Base-by-base conservation (phyloP, 1,140 invertebrate genomes). In the Arion vulgaris region DNA sequence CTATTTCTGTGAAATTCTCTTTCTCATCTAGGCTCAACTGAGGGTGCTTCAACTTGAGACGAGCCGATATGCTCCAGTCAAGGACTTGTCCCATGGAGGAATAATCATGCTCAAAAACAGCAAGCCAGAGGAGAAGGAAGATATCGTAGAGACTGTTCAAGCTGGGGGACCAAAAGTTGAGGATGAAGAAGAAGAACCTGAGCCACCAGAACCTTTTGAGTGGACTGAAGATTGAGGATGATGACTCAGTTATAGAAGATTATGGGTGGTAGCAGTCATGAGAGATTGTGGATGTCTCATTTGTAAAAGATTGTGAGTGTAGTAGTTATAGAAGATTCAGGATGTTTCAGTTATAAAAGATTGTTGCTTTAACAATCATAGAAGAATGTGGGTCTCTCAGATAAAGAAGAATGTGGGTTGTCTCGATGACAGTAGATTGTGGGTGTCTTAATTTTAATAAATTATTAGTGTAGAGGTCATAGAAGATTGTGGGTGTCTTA, bases 201-300 rank as follows among this genome's bases (percentile, higher is more conserved):
- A 98, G 90, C 96, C 97, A 62, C 98, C 98, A 87, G 97, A 98
- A 93, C 97, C 98, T 86, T 99, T 99, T 92, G 97, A 98, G 94
- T 99, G 97, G 92, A 95, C 95, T 85, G 97, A 98, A 84, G 91
- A 92, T 83, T 91, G 87, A 78, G 23, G 11, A 2, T 28, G 2
- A 23, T 62, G 5, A 23, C 9, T 57, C 23, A 45, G 41, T 45
- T 45, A 15, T 45, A 45, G 41, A 45, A 45, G 41, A 45, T 5
- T 57, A 7, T 66, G 62, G 62, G 62, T 32, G 17, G 62, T n/a
- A 19, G 17, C 26, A 26, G 26, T n/a, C n/a, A n/a, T n/a, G n/a
- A n/a, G n/a, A 49, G 45, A 49, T 49, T 49, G 45, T 11, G 45
- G 19, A 19, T 49, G 9, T 49, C 9, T 9, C 9, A 49, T 9